Percentiles rank a stretch among this genome's conserved stretches.
Evolutionary conservation across 2,888 invertebrate genomes (phyloP).

Genomic region (Caenorhabditis angaria): DNA sequence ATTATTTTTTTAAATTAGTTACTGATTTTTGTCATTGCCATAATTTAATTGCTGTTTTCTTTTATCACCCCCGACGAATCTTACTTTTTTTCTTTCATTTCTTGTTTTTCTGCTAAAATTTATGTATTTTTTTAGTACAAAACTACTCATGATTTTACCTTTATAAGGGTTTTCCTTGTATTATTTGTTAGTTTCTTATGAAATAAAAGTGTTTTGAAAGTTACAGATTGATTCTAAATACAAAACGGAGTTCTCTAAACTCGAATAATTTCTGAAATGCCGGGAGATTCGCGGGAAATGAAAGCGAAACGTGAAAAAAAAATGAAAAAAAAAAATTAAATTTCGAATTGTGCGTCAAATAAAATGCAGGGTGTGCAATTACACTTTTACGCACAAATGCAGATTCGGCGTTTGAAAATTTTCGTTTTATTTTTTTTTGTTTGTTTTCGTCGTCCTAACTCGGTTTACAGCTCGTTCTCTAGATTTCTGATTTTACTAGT

Average conservation of each 20-base stretch:
- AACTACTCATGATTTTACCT: not conserved
- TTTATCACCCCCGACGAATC: not conserved
- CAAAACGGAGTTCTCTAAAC: no score
- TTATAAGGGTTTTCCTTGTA: not conserved
- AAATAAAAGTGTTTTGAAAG: not conserved
- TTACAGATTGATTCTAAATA: no score
- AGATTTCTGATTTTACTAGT: no score
- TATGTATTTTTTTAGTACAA: not conserved
- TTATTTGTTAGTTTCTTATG: not conserved
- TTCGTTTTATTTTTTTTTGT: not conserved
- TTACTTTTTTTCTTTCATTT: not conserved
- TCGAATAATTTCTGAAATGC: no score
- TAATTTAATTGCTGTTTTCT: conserved; percentile 3
- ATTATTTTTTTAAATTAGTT: conserved; percentile 2
- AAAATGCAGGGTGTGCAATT: not conserved
- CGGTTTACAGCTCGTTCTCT: not conserved
- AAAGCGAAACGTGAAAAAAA: no score
- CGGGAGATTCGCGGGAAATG: no score
- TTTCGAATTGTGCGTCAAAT: not conserved
- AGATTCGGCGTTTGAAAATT: not conserved
- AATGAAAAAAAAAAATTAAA: not conserved
- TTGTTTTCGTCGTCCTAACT: not conserved
- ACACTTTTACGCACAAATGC: not conserved
- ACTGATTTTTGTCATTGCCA: not conserved
- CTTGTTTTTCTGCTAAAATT: not conserved